Percentiles rank a stretch among this genome's conserved stretches.
Evolutionary conservation across 2,888 invertebrate genomes (phyloP).

Genomic region (Exocentrus adspersus): DNA sequence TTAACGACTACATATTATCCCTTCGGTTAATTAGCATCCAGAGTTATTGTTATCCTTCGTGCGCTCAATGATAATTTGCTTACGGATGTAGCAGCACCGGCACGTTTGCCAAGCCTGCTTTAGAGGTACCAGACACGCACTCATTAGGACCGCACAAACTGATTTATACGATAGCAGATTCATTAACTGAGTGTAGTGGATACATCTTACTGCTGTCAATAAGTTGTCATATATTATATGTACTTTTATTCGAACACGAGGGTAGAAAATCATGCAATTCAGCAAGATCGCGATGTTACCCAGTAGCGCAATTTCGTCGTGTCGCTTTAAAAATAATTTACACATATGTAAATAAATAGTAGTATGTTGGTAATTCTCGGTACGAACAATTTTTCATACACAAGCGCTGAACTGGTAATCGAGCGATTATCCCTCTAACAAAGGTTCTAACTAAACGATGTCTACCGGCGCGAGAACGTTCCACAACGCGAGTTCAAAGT

Average conservation of each 20-base stretch:
- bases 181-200: not conserved
- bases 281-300: too few relatives aligned
- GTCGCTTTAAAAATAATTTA: too few relatives aligned
- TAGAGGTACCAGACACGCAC: not conserved
- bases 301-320: too few relatives aligned
- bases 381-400: too few relatives aligned
- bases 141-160: not conserved
- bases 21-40: conserved; percentile 34
- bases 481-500: conserved; percentile 31
- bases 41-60: conserved; percentile 14
- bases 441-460: not conserved
- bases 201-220: not conserved
- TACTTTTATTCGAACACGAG: too few relatives aligned
- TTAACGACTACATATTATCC: conserved; percentile 40
- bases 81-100: not conserved
- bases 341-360: too few relatives aligned
- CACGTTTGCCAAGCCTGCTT: not conserved
- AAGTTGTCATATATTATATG: not conserved
- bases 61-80: not conserved
- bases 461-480: not conserved
- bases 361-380: too few relatives aligned
- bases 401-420: conserved; percentile 1
- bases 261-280: too few relatives aligned
- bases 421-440: conserved; percentile 22
- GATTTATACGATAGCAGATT: not conserved